Percentiles rank a stretch among this genome's conserved stretches.
Conservation (phyloP, 2,113 vertebrate genomes). For the Scomber japonicus region DNA sequence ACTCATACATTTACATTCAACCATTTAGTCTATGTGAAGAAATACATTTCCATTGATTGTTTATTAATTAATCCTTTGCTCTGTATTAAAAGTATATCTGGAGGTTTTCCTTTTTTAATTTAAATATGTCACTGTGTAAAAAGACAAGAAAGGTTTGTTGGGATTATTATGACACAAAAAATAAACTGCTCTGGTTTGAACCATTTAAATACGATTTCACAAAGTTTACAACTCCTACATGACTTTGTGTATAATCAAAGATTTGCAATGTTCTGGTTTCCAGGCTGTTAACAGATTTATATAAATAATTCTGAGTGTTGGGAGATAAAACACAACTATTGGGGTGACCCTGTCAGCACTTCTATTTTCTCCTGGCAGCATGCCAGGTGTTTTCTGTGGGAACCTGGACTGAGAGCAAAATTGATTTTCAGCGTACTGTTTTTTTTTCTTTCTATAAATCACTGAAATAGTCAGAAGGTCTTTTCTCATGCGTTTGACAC, state of each 20-base stretch:
- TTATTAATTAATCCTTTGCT: background rate
- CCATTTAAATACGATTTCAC: background rate
- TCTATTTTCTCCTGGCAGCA: conserved; percentile 38
- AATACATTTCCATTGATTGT: background rate
- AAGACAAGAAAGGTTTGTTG: background rate
- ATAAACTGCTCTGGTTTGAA: background rate
- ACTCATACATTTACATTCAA: background rate
- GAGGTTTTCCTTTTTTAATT: background rate
- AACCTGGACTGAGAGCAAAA: conserved; percentile 43
- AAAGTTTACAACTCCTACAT: conserved; percentile 22
- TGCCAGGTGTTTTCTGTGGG: conserved; percentile 66
- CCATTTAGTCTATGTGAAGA: background rate
- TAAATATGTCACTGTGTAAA: background rate
- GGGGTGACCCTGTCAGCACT: conserved; percentile 24
- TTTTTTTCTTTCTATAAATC: background rate
- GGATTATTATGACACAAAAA: background rate
- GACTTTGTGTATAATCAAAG: background rate
- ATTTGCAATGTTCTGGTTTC: conserved; percentile 18
- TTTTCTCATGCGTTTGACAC: background rate
- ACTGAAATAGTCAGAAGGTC: background rate
- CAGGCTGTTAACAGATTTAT: conserved; percentile 44
- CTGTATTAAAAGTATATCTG: background rate
- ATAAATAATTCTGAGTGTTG: conserved; percentile 62
- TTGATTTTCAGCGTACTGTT: background rate
- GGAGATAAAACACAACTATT: conserved; percentile 17